phyloP scores from a whole-genome alignment of 2,888 invertebrate genomes.

The Nasonia oneida region DNA sequence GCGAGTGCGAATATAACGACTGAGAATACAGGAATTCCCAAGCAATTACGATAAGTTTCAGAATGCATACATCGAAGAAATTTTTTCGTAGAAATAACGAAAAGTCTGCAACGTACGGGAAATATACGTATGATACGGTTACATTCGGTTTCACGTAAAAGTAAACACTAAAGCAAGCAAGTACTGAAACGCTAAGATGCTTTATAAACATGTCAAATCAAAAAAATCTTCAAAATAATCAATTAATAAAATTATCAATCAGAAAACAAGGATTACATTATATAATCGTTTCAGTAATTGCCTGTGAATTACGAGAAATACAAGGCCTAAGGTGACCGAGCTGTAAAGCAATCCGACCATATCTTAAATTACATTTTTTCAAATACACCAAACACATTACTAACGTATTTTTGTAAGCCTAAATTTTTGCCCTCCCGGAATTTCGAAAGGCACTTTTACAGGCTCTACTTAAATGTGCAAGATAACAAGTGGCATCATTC shows the following conservation, averaged over 20 bases:
- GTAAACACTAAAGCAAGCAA: constrained; percentile 15
- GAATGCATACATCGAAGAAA: constrained; percentile 57
- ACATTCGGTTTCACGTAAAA: constrained; percentile 48
- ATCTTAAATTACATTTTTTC: constrained; percentile 56
- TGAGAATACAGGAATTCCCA: constrained; percentile 58
- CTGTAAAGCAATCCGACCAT: constrained; percentile 61
- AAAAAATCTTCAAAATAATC: background rate
- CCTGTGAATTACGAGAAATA: constrained; percentile 48
- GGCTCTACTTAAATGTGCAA: constrained; percentile 50
- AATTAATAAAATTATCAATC: background rate
- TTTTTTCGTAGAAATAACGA: constrained; percentile 43
- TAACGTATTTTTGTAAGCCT: constrained; percentile 59
- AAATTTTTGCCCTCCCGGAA: constrained; percentile 54
- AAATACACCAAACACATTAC: constrained; percentile 33
- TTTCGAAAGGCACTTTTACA: constrained; percentile 57
- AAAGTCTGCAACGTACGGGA: constrained; percentile 44
- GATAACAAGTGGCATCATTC: constrained; percentile 31
- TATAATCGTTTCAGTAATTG: constrained; percentile 30
- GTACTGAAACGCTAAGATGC: background rate
- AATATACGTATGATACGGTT: constrained; percentile 37
- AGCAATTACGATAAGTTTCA: constrained; percentile 60
- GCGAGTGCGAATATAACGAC: constrained; percentile 44
- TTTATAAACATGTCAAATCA: background rate
- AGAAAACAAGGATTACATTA: background rate
- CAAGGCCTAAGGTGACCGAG: constrained; percentile 57